These are phyloP conservation scores for Megamerina dolium DNA, from an alignment of 2,888 invertebrate species.

Conservation along the genomic window DNA sequence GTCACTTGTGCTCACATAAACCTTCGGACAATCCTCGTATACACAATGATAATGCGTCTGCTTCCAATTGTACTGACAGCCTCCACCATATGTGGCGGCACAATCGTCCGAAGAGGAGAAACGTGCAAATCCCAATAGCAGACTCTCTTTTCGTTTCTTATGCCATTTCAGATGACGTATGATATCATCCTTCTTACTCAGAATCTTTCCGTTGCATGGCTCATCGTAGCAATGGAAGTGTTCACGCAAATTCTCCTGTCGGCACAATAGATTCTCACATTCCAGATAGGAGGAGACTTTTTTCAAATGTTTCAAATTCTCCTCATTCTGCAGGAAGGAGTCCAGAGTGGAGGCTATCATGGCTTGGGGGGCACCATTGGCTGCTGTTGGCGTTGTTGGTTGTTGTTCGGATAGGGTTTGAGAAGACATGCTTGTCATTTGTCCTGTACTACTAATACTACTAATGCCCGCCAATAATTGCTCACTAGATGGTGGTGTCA, in stretches of 20 bases:
- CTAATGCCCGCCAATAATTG: constrained; percentile 27
- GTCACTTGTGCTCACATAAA: constrained; percentile 97
- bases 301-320: constrained; percentile 42
- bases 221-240: constrained; percentile 83
- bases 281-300: constrained; percentile 48
- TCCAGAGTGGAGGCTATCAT: constrained; percentile 34
- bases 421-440: neutral
- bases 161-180: constrained; percentile 99
- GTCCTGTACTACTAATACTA: too few species aligned
- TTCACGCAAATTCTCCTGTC: constrained; percentile 58
- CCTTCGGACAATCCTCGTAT: constrained; percentile 88
- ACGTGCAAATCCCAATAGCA: constrained; percentile 77
- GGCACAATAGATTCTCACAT: constrained; percentile 45
- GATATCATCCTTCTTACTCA: constrained; percentile 98
- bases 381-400: neutral
- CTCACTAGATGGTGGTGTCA: constrained; percentile 42
- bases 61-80: constrained; percentile 77
- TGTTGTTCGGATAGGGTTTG: neutral
- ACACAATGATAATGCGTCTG: constrained; percentile 80
- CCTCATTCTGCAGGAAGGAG: constrained; percentile 40
- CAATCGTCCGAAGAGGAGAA: constrained; percentile 96
- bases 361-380: too few species aligned
- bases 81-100: constrained; percentile 67
- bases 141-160: constrained; percentile 93
- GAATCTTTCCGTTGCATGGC: constrained; percentile 70